A percentile compares a stretch with the other conserved stretches of the same genome.
Evolutionary conservation across 2,113 vertebrate genomes (phyloP).

Genomic region (Trichechus manatus): DNA sequence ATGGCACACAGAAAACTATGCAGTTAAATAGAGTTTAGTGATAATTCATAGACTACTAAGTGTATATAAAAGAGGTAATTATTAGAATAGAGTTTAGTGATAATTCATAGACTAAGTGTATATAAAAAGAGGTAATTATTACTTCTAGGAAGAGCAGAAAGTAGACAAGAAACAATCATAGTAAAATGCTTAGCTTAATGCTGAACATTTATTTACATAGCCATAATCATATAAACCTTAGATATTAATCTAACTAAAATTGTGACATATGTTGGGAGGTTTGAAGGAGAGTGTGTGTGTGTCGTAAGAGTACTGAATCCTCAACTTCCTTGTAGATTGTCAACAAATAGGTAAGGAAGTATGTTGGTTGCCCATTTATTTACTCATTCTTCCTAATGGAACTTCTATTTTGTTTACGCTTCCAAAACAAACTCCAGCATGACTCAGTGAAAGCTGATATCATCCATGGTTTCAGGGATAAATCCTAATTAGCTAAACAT

Average conservation of each 20-base stretch:
- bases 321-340: background rate
- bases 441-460: background rate
- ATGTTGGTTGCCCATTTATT: background rate
- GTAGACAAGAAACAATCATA: background rate
- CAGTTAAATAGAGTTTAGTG: background rate
- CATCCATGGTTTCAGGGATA: background rate
- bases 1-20: background rate
- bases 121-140: background rate
- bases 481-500: background rate
- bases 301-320: background rate
- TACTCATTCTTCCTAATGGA: slow-evolving; percentile 5
- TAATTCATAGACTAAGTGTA: too few species aligned
- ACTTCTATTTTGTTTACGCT: slow-evolving; percentile 4
- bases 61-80: background rate
- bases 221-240: background rate
- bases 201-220: background rate
- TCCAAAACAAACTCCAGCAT: background rate
- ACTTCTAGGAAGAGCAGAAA: background rate
- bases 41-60: too few species aligned
- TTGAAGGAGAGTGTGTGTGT: background rate
- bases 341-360: background rate
- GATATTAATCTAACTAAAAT: background rate
- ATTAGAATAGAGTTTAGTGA: background rate
- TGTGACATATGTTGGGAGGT: background rate
- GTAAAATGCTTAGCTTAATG: background rate